Percentiles rank a stretch among this genome's conserved stretches.
Evolutionary conservation across 2,888 invertebrate genomes (phyloP).

Genomic region (Neoaliturus tenellus): DNA sequence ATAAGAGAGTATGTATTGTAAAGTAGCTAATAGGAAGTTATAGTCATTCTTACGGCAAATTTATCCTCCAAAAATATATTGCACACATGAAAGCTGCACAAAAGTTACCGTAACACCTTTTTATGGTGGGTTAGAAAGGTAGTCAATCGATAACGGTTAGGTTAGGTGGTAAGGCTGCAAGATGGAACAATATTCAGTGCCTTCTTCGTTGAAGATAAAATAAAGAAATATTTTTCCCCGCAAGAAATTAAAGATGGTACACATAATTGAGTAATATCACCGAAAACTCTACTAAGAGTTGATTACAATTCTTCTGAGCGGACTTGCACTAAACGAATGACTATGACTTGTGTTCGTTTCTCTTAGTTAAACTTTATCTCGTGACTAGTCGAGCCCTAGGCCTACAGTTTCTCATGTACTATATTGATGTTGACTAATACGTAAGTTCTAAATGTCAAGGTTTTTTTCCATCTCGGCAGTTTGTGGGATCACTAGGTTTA

Average conservation of each 20-base stretch:
- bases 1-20: constrained; percentile 27
- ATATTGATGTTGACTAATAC: constrained; percentile 52
- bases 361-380: background rate
- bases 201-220: background rate
- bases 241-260: background rate
- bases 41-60: constrained; percentile 36
- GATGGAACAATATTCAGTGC: constrained; percentile 7
- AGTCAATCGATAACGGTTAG: background rate
- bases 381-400: constrained; percentile 34
- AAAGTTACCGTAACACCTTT: background rate
- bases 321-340: constrained; percentile 19
- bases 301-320: background rate
- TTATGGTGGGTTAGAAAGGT: background rate
- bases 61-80: constrained; percentile 3
- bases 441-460: constrained; percentile 34
- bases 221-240: background rate
- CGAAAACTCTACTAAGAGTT: background rate
- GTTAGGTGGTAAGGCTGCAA: constrained; percentile 17
- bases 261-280: background rate
- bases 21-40: constrained; percentile 27
- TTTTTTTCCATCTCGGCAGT: background rate
- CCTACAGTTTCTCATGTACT: constrained; percentile 44
- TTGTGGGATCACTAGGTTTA: background rate
- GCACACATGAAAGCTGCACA: constrained; percentile 19
- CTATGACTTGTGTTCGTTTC: constrained; percentile 26